Base-by-base conservation (phyloP, 2,888 invertebrate species). In the Harpagoxenus sublaevis region DNA sequence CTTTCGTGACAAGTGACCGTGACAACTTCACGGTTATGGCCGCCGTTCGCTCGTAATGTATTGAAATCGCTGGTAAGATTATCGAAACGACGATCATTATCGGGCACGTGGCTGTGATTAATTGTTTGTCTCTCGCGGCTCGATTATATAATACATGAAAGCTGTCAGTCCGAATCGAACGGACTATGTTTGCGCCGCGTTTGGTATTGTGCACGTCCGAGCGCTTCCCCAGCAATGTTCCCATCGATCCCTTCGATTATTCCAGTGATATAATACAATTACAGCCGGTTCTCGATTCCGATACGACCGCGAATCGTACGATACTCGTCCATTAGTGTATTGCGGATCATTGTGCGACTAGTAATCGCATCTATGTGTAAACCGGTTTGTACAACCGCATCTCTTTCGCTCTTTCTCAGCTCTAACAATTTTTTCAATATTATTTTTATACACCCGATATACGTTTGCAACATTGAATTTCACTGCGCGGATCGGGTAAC, bases 31-130 rank as follows among this genome's bases (percentile, higher is more conserved):
- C 55, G 53, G 75, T 65, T 74, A 65, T 28, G 42, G 74, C 35
- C 4, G 39, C 18, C 12, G n/a, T 60, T 57, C 60, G 23, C 23
- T 42, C 53, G 23, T 62, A 45, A 63, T 63, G 82, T 53, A 75
- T 65, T 53, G 82, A 83, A 83, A 83, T 74, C 65, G n/a, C 53
- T 55, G 28, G 39, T 53, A 75, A 73, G 82, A 83, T 83, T 31
- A 45, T 75, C 57, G 35, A 57, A 68, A 79, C 35, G 39, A n/a
- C 68, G 57, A 63, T 45, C 51, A 39, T 62, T 79, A 62, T 70
- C 70, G 39, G 48, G 23, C 79, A 81, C 71, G 71, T 81, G 79
- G 70, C 51, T 71, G 23, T 81, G 60, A 81, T 81, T 71, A 81
- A 71, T 81, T 51, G 71, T 39, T 81, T 62, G 71, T 71, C 70